Evolutionary conservation across 2,888 invertebrate genomes (phyloP).

Genomic region (Oasisia sp.): DNA sequence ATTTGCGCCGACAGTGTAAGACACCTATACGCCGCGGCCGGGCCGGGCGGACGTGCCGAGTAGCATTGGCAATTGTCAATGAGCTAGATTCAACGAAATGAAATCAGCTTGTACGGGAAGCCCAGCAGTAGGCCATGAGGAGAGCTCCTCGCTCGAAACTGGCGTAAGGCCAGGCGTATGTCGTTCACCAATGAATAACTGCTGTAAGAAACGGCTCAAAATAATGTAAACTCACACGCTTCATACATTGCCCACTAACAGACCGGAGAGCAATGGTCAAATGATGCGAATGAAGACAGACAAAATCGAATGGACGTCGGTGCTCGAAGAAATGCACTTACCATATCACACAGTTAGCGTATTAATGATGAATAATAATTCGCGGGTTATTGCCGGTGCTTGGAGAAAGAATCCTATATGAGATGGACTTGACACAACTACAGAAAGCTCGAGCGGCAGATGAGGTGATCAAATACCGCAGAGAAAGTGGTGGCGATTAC

Average conservation of each 20-base stretch:
- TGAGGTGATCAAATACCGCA: background rate
- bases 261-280: no score
- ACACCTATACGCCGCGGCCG: background rate
- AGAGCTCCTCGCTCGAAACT: background rate
- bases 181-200: background rate
- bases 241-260: no score
- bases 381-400: background rate
- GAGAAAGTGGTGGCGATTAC: background rate
- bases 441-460: background rate
- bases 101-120: background rate
- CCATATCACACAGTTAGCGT: background rate
- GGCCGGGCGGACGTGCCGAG: background rate
- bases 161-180: background rate
- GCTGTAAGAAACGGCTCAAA: background rate
- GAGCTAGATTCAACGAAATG: slow-evolving; percentile 4
- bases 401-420: background rate
- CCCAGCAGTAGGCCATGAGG: background rate
- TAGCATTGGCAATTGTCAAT: background rate
- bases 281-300: no score
- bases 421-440: background rate
- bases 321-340: background rate
- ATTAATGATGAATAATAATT: background rate
- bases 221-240: background rate
- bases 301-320: background rate
- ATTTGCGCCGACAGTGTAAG: background rate